Conservation (phyloP, 2,113 vertebrate species). For the Lathamus discolor region DNA sequence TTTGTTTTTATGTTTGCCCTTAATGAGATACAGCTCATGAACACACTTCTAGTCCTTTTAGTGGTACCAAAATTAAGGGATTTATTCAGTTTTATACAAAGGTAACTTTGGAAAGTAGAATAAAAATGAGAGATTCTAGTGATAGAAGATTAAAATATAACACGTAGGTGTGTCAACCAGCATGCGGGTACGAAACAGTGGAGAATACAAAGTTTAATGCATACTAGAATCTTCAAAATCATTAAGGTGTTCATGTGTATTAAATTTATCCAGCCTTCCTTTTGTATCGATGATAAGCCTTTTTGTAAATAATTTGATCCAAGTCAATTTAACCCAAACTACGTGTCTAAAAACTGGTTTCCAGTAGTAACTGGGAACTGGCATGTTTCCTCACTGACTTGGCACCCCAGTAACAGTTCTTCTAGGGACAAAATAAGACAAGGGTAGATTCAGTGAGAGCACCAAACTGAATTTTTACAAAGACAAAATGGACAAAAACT, state of each 20-base stretch:
- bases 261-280: background rate
- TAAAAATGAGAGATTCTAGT: background rate
- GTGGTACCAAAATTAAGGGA: background rate
- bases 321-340: background rate
- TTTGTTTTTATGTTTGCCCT: background rate
- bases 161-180: background rate
- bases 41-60: background rate
- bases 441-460: background rate
- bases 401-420: background rate
- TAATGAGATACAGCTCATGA: background rate
- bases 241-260: background rate
- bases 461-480: background rate
- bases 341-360: background rate
- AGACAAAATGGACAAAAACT: background rate
- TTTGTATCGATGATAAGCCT: background rate
- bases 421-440: background rate
- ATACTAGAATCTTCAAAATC: background rate
- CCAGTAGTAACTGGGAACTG: background rate
- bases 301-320: background rate
- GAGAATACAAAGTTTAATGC: background rate
- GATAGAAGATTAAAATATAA: background rate
- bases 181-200: background rate
- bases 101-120: background rate
- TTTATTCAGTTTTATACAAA: background rate
- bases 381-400: background rate